Evolutionary conservation across 2,888 invertebrate species (phyloP), one percentile per base, ranked within the genome.

Genomic region (Syrphus vitripennis): DNA sequence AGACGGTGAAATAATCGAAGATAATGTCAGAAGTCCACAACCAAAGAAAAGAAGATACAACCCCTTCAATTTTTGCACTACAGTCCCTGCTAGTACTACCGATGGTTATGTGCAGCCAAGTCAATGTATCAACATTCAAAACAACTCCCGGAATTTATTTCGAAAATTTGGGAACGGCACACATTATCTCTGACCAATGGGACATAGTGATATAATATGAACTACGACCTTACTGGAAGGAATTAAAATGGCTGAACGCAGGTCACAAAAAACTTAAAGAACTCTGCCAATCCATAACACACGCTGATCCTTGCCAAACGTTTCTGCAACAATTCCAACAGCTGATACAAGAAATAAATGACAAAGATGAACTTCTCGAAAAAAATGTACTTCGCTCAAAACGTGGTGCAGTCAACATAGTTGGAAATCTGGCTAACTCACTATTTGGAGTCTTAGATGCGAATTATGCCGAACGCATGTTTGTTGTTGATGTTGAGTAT

Each of bases 401-500:
- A 14, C 48, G 67, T 65, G 67, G 59, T n/a, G 63, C 81, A 24
- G 29, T 81, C 5, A 61, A 75, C 34, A 37, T 76, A 42, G 50
- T 78, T 19, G 79, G 77, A 42, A 83, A 77, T 53, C 29, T 87
- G 24, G 79, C 79, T 5, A 71, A 48, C 26, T 48, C 76, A 70
- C 55, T 83, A 19, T 83, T 87, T 57, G 82, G 79, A 4, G 87
- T 87, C 2, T 42, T 88, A 12, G 81, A 88, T 57, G 53, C 61
- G 4, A 53, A 83, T 10, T 81, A 83, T 53, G 87, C 83, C 42
- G 4, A 42, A 42, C 42, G n/a, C n/a, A 42, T n/a, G n/a, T 42
- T n/a, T n/a, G n/a, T n/a, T n/a, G n/a, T n/a, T n/a, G n/a, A n/a
- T n/a, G n/a, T n/a, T n/a, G n/a, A n/a, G n/a, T n/a, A n/a, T n/a